Evolutionary conservation across 2,113 vertebrate genomes (phyloP).

Genomic region (Burhinus bistriatus): DNA sequence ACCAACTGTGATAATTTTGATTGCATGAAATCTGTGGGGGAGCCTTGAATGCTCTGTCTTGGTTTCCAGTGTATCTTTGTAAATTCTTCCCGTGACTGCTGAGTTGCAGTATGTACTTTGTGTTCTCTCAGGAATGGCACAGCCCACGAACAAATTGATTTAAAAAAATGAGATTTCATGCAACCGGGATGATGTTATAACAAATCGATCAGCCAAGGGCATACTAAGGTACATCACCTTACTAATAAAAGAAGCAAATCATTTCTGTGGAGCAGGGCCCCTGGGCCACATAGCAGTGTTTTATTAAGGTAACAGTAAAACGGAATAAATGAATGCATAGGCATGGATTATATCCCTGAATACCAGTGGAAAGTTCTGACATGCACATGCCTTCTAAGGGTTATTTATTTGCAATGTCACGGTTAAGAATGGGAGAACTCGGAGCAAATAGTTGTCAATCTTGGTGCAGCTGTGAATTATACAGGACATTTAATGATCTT

Average conservation of each 20-base stretch:
- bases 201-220: slow-evolving; percentile 54
- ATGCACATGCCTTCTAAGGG: background rate
- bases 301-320: slow-evolving; percentile 24
- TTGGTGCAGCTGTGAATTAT: background rate
- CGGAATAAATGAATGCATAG: background rate
- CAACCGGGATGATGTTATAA: slow-evolving; percentile 34
- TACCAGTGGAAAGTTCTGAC: background rate
- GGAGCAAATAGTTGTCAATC: background rate
- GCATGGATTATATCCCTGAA: background rate
- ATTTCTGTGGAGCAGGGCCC: slow-evolving; percentile 30
- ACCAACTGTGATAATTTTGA: background rate
- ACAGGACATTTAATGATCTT: background rate
- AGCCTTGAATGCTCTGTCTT: background rate
- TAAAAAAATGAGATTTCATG: slow-evolving; percentile 37
- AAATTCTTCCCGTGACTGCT: background rate
- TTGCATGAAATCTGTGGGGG: background rate
- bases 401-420: background rate
- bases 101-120: background rate
- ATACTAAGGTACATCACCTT: slow-evolving; percentile 33
- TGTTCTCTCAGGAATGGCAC: slow-evolving; percentile 11
- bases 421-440: background rate
- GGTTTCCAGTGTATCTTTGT: background rate
- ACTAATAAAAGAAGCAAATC: background rate
- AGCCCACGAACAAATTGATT: background rate
- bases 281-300: slow-evolving; percentile 44